Evolutionary conservation across 2,888 invertebrate species (phyloP).

Genomic region (Tenthredo scrophulariae): DNA sequence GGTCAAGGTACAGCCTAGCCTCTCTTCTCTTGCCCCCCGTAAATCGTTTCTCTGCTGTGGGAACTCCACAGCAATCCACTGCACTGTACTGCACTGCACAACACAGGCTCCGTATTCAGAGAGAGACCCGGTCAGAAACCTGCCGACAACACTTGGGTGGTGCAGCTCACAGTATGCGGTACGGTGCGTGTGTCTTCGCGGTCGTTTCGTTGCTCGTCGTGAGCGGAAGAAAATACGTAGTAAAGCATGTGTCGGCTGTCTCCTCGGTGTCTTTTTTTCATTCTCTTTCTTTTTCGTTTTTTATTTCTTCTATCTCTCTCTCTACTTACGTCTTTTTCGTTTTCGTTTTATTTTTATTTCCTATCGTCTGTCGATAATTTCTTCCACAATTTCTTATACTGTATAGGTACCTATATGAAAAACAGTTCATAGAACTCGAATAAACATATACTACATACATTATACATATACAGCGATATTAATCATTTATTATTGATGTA

Average conservation of each 20-base stretch:
- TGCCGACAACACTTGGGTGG: slow-evolving; percentile 26
- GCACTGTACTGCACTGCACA: slow-evolving; percentile 1
- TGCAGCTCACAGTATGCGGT: background rate
- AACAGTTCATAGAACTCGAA: background rate
- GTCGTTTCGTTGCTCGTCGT: background rate
- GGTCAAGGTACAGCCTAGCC: slow-evolving; percentile 21
- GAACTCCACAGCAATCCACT: slow-evolving; percentile 3
- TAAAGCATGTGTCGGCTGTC: background rate
- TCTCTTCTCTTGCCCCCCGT: slow-evolving; percentile 29
- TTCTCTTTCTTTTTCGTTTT: slow-evolving; percentile 35
- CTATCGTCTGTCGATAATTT: background rate
- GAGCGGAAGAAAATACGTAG: slow-evolving; percentile 1
- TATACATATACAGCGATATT: background rate
- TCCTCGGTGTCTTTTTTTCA: background rate
- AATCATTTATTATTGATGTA: too few relatives aligned
- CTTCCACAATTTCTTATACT: background rate
- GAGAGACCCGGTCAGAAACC: slow-evolving; percentile 21
- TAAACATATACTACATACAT: background rate
- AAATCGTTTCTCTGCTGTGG: slow-evolving; percentile 33
- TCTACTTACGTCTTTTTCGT: slow-evolving; percentile 31
- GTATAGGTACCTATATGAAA: background rate
- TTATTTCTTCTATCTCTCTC: slow-evolving; percentile 48
- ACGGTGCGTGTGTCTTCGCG: background rate
- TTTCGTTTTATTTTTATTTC: background rate
- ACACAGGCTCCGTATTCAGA: slow-evolving; percentile 29